Evolutionary conservation across 2,113 vertebrate genomes (phyloP).

Genomic region (Dasyurus viverrinus): DNA sequence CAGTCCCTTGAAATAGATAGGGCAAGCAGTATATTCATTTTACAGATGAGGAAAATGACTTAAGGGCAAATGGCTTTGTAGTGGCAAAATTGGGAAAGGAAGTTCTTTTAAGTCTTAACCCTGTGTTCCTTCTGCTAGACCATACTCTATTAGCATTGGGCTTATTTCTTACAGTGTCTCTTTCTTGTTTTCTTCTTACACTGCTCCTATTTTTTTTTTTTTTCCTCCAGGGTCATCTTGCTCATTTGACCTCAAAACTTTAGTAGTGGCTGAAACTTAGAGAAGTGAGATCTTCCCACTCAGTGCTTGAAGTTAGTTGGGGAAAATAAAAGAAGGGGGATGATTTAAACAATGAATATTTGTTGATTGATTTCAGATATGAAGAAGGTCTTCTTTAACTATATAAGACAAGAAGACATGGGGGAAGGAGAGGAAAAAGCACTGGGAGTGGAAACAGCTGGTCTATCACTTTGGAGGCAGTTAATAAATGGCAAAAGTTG

Average conservation of each 20-base stretch:
- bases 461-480: background rate
- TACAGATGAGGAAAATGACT: constrained; percentile 5
- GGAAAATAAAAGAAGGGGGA: constrained; percentile 32
- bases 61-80: background rate
- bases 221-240: background rate
- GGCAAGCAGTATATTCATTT: background rate
- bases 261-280: constrained; percentile 1
- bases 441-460: background rate
- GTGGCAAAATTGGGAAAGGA: constrained; percentile 9
- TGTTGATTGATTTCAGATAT: constrained; percentile 63
- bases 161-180: background rate
- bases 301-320: background rate
- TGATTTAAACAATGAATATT: constrained; percentile 64
- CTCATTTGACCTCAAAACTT: background rate
- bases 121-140: background rate
- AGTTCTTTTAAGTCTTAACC: background rate
- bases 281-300: background rate
- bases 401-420: background rate
- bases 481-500: background rate
- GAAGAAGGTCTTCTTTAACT: constrained; percentile 44
- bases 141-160: background rate
- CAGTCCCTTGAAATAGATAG: background rate
- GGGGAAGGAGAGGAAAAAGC: background rate
- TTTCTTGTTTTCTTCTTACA: background rate
- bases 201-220: background rate